phyloP scores from a whole-genome alignment of 2,797 vertebrate species.

The Neosilurus mollespiculum region DNA sequence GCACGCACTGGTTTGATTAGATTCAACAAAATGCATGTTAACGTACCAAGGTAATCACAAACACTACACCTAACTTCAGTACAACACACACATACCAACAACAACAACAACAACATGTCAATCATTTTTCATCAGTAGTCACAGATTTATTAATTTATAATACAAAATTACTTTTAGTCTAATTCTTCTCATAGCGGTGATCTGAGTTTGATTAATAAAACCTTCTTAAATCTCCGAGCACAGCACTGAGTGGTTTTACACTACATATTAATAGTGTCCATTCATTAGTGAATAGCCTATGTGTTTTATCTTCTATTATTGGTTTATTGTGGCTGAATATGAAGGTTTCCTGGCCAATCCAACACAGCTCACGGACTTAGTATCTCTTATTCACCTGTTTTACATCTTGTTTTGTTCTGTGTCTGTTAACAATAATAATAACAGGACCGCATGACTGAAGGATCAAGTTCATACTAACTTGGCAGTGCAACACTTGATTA shows the following conservation, averaged over 20 bases:
- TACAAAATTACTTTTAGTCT: not conserved
- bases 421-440: no score
- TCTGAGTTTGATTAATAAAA: not conserved
- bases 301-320: no score
- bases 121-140: conserved; percentile 34
- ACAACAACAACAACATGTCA: conserved; percentile 24
- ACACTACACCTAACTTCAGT: conserved; percentile 38
- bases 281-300: no score
- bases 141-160: conserved; percentile 14
- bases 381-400: no score
- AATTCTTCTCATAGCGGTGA: conserved; percentile 12
- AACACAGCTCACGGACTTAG: no score
- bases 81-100: conserved; percentile 12
- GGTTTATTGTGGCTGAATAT: no score
- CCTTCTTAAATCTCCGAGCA: not conserved
- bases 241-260: not conserved
- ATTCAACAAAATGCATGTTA: conserved; percentile 48
- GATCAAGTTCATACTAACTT: no score
- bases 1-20: conserved; percentile 50
- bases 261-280: no score
- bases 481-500: no score
- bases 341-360: no score
- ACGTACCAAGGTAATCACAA: conserved; percentile 51
- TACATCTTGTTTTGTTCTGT: no score
- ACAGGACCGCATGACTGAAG: no score